Evolutionary conservation across 2,888 invertebrate species (phyloP).

Genomic region (Germaria angustata): DNA sequence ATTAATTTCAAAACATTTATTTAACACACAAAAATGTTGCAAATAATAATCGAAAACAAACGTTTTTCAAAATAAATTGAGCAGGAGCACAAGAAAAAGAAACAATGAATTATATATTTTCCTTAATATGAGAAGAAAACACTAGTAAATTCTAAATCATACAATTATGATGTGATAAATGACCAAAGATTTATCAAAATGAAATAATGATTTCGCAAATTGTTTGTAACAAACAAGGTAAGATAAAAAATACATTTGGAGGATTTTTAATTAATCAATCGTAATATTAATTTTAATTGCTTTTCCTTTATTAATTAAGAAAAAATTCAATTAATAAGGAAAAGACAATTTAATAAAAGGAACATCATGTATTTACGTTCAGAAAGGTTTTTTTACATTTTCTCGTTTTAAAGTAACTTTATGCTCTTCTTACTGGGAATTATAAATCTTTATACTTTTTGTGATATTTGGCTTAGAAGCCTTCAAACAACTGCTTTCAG

Average conservation of each 20-base stretch:
- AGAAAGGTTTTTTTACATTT: too few relatives aligned
- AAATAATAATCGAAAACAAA: constrained; percentile 35
- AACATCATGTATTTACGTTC: too few relatives aligned
- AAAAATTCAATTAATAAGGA: too few relatives aligned
- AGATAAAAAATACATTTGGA: not conserved
- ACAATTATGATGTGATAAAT: constrained; percentile 60
- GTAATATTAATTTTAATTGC: too few relatives aligned
- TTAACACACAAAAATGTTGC: constrained; percentile 34
- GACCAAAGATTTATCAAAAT: constrained; percentile 52
- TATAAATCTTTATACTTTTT: too few relatives aligned
- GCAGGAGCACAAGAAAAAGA: not conserved
- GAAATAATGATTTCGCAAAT: constrained; percentile 16
- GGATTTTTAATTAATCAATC: not conserved
- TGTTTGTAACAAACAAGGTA: not conserved
- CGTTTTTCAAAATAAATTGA: not conserved
- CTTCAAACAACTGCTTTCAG: too few relatives aligned
- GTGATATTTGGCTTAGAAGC: too few relatives aligned
- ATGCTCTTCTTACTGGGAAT: too few relatives aligned
- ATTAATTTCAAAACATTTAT: constrained; percentile 64
- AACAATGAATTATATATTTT: constrained; percentile 24
- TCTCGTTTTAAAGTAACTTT: too few relatives aligned
- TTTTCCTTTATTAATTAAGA: too few relatives aligned
- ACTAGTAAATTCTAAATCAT: constrained; percentile 48
- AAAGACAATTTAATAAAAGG: too few relatives aligned
- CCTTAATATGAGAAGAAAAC: constrained; percentile 1